Percentiles rank a stretch among this genome's conserved stretches.
These are phyloP conservation scores for Poeciliopsis paucimaculata DNA, from an alignment of 2,797 vertebrate species.

Conservation along the genomic window DNA sequence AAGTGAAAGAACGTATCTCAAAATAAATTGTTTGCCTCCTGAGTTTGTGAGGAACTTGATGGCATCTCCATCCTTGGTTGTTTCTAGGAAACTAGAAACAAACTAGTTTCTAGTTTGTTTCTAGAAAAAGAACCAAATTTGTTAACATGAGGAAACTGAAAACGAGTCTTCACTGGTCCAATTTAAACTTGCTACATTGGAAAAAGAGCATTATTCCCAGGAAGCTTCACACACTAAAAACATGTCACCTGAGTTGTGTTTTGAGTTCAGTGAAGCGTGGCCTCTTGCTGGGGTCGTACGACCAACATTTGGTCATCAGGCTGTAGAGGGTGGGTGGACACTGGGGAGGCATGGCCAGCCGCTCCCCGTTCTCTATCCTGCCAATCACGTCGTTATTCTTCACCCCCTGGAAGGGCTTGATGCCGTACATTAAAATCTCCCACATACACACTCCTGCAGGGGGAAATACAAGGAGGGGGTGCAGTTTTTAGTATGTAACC, in stretches of 20 bases:
- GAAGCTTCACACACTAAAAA: not conserved
- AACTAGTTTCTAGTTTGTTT: too few species aligned
- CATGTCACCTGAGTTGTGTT: conserved; percentile 91
- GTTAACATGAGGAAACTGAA: not conserved
- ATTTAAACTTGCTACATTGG: not conserved
- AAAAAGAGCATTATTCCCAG: not conserved
- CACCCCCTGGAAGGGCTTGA: conserved; percentile 99
- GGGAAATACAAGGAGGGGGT: not conserved
- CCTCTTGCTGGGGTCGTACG: conserved; percentile 96
- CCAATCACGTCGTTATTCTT: conserved; percentile 99
- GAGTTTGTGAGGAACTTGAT: not conserved
- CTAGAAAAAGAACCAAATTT: too few species aligned
- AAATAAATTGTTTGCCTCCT: not conserved
- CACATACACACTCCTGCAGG: conserved; percentile 72
- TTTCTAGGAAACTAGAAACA: not conserved
- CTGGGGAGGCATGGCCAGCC: conserved; percentile 96
- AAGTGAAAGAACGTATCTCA: not conserved
- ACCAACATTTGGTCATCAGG: conserved; percentile 99
- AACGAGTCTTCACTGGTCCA: not conserved
- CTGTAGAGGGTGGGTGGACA: conserved; percentile 99
- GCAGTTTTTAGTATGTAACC: not conserved
- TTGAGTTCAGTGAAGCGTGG: conserved; percentile 98
- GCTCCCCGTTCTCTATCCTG: conserved; percentile 96
- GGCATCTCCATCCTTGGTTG: not conserved
- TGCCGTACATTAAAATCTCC: conserved; percentile 98